Evolutionary conservation across 2,888 invertebrate genomes (phyloP), one percentile per base, ranked within the genome.

Genomic region (Cybosia mesomella): DNA sequence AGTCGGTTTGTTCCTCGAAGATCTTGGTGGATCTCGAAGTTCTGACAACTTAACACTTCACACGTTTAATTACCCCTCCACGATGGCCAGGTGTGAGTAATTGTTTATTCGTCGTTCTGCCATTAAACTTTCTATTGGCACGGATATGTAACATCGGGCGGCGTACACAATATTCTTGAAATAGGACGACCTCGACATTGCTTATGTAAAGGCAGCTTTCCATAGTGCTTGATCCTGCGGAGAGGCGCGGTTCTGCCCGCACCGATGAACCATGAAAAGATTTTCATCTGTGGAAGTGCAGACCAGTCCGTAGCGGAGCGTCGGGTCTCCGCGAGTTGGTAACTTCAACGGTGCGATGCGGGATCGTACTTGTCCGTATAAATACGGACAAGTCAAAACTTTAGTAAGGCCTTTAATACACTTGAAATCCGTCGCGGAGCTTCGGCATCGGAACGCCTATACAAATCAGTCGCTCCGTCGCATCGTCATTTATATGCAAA

Each of bases 111-210:
- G n/a, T 32, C 10, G 32, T 5, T 21, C 34, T 15, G 36, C 13
- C n/a, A 36, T 36, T 15, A 15, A 36, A 59, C 34, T 36, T 34
- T 36, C 34, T 59, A 9, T 61, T 43, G 60, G 49, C 43, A 61
- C 28, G 61, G 8, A 21, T 8, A 22, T 22, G 34, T 32, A 32
- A 22, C 3, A 21, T 13, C 21, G 21, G 34, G 32, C 58, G 58
- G 32, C 34, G 21, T n/a, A 21, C 11, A 58, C 58, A 58, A 39
- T 60, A 36, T 24, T 24, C 60, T 39, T 28, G 60, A 60, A 60
- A 60, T 60, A 60, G 18, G 28, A 24, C 11, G 39, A 43, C 60
- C 60, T 60, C 28, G 24, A 18, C 43, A 39, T 60, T 60, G 24
- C 24, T 15, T 13, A 18, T 11, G 24, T 43, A 43, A 49, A 8